phyloP scores from a whole-genome alignment of 2,888 invertebrate species.

The Aricia artaxerxes region DNA sequence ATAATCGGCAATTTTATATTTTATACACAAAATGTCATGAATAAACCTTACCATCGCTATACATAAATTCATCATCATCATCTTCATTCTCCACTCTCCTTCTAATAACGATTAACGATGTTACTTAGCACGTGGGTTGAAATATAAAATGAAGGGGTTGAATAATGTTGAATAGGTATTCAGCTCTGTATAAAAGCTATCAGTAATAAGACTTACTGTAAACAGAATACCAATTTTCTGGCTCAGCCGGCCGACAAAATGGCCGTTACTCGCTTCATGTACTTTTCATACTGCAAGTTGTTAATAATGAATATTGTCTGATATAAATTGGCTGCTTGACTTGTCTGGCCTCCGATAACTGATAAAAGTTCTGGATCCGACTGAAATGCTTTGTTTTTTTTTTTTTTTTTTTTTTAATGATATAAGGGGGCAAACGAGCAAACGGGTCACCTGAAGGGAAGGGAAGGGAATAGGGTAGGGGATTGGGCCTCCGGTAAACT shows the following conservation, averaged over 20 bases:
- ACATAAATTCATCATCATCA: too few relatives aligned
- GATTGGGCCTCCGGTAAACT: too few relatives aligned
- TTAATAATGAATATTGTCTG: not conserved
- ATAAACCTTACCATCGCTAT: too few relatives aligned
- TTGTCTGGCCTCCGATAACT: not conserved
- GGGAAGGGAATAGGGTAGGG: too few relatives aligned
- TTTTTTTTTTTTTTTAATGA: too few relatives aligned
- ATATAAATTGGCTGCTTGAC: constrained; percentile 13
- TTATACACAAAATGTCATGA: too few relatives aligned
- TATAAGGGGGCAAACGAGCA: too few relatives aligned
- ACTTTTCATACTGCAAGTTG: not conserved
- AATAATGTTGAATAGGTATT: not conserved
- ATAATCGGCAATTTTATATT: too few relatives aligned
- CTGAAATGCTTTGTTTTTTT: too few relatives aligned
- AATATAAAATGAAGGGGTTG: not conserved
- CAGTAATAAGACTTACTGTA: not conserved
- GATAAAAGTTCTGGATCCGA: not conserved
- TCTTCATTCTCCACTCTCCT: not conserved
- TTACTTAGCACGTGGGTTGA: not conserved
- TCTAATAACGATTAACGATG: not conserved
- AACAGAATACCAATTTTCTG: not conserved
- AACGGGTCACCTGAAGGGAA: too few relatives aligned
- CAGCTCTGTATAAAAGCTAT: not conserved
- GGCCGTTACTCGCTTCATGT: not conserved
- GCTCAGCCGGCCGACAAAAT: not conserved